A percentile compares a stretch with the other conserved stretches of the same genome.
Conservation (phyloP, 2,888 invertebrate species). For the Chymomyza amoena region DNA sequence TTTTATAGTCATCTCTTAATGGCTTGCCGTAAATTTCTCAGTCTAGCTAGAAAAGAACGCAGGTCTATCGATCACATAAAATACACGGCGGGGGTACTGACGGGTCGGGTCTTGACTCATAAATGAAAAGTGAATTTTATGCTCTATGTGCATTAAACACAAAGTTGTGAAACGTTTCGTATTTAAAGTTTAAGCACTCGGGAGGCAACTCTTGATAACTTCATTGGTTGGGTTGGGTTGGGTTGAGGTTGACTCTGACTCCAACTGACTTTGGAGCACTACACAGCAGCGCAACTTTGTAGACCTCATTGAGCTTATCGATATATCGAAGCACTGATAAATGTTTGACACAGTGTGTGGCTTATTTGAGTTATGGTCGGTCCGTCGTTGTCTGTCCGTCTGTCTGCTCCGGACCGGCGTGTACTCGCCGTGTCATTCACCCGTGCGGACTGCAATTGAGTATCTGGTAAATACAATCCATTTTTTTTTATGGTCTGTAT, state of each 20-base stretch:
- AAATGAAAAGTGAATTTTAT: constrained; percentile 67
- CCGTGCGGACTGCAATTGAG: constrained; percentile 43
- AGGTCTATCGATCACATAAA: constrained; percentile 37
- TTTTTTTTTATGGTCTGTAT: constrained; percentile 40
- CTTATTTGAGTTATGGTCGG: constrained; percentile 14
- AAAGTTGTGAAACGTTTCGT: constrained; percentile 65
- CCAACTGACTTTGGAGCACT: constrained; percentile 15
- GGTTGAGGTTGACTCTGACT: too few species aligned
- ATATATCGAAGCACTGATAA: constrained; percentile 47
- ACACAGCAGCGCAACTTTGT: constrained; percentile 56
- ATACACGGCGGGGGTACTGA: constrained; percentile 43
- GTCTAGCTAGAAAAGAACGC: constrained; percentile 26
- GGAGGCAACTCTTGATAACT: constrained; percentile 52
- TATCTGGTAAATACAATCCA: constrained; percentile 53
- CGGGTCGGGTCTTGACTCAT: constrained; percentile 22
- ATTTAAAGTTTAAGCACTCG: constrained; percentile 23
- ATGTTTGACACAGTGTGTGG: constrained; percentile 66
- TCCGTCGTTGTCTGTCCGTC: background rate
- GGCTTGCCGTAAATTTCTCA: constrained; percentile 54
- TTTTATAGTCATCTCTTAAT: constrained; percentile 68
- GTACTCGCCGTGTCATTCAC: constrained; percentile 52
- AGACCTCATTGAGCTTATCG: constrained; percentile 15
- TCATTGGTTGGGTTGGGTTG: constrained; percentile 35
- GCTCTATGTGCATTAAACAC: constrained; percentile 54
- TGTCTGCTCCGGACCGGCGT: background rate